Evolutionary conservation across 2,113 vertebrate genomes (phyloP).

Genomic region (Coracopsis vasa): DNA sequence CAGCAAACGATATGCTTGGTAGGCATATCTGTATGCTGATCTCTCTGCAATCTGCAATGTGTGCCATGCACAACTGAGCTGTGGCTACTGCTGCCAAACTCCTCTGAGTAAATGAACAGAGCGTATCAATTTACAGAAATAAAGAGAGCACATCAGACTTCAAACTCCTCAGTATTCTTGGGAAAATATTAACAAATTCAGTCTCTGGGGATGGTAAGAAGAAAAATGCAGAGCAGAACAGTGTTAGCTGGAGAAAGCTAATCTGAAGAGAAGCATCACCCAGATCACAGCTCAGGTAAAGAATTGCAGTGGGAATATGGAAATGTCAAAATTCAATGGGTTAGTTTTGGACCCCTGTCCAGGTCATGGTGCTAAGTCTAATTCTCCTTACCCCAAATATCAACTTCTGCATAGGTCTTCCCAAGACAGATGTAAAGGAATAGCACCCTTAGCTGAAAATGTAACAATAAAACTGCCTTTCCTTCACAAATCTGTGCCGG

Average conservation of each 20-base stretch:
- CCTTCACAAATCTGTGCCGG: background rate
- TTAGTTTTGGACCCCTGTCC: background rate
- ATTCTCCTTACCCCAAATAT: background rate
- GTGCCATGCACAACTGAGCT: background rate
- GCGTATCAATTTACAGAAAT: background rate
- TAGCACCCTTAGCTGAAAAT: background rate
- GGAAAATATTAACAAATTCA: background rate
- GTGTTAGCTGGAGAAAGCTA: background rate
- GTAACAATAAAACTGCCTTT: background rate
- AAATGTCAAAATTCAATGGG: background rate
- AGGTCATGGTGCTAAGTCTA: background rate
- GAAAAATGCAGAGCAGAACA: background rate
- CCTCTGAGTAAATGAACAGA: background rate
- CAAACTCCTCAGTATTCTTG: background rate
- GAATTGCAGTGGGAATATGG: background rate
- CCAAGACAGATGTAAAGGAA: background rate
- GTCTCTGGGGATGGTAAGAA: background rate
- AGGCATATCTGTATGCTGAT: background rate
- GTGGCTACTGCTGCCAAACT: conserved; percentile 1
- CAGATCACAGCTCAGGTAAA: background rate
- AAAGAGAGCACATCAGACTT: background rate
- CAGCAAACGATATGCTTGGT: background rate
- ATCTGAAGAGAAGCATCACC: background rate
- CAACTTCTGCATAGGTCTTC: background rate
- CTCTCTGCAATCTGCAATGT: background rate